Evolutionary conservation across 2,888 invertebrate species (phyloP).

Genomic region (Schizotus pectinicornis): DNA sequence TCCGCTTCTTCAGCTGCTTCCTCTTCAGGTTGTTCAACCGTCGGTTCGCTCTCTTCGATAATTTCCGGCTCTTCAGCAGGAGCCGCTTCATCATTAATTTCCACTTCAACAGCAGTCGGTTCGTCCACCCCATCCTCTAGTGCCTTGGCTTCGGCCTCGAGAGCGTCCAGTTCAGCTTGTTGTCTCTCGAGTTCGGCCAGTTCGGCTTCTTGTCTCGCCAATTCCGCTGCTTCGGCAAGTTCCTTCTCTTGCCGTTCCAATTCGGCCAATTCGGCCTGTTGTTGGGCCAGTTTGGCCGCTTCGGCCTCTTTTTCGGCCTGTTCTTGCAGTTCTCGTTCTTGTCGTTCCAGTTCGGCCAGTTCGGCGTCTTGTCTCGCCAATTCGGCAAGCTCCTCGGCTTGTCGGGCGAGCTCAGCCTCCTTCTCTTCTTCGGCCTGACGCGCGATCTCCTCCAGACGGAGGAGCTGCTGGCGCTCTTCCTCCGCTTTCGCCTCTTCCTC

Average conservation of each 20-base stretch:
- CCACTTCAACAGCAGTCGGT: conserved; percentile 38
- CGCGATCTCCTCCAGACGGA: conserved; percentile 65
- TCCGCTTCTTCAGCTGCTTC: conserved; percentile 15
- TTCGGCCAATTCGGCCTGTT: conserved; percentile 71
- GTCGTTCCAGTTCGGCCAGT: conserved; percentile 64
- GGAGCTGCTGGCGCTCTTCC: conserved; percentile 59
- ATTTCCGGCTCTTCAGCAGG: conserved; percentile 47
- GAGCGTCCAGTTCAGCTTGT: conserved; percentile 62
- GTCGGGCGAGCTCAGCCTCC: conserved; percentile 72
- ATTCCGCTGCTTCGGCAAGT: conserved; percentile 53
- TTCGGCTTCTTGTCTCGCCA: conserved; percentile 64
- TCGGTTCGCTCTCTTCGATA: conserved; percentile 30
- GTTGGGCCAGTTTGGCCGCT: conserved; percentile 55
- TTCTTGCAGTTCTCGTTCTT: conserved; percentile 61
- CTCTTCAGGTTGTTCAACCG: conserved; percentile 8
- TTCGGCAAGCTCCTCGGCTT: conserved; percentile 60
- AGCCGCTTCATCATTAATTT: conserved; percentile 45
- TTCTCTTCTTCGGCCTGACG: conserved; percentile 68
- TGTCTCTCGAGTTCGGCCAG: conserved; percentile 61
- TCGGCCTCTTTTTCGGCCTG: conserved; percentile 64
- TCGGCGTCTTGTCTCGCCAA: conserved; percentile 67
- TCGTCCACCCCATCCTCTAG: conserved; percentile 51
- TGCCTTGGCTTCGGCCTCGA: conserved; percentile 44
- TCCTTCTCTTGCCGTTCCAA: conserved; percentile 63
- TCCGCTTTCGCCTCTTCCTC: conserved; percentile 56